Evolutionary conservation across 2,888 invertebrate species (phyloP).

Genomic region (Diogma glabrata): DNA sequence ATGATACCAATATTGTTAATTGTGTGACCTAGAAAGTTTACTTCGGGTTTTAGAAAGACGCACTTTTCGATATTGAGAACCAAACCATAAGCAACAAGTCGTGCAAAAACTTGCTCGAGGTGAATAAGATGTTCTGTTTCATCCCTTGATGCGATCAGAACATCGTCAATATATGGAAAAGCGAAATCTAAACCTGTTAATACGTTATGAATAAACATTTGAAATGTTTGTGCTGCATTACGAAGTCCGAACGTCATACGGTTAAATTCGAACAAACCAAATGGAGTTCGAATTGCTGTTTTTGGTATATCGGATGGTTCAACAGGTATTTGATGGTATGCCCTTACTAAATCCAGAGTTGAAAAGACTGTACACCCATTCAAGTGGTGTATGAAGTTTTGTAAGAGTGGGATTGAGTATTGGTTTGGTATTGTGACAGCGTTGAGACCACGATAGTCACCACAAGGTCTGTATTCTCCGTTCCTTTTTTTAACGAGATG

Average conservation of each 20-base stretch:
- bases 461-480: too few relatives aligned
- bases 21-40: neutral
- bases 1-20: neutral
- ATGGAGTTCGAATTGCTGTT: slow-evolving; percentile 27
- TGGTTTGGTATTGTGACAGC: too few relatives aligned
- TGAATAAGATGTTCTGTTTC: slow-evolving; percentile 2
- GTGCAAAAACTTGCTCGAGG: neutral
- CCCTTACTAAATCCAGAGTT: neutral
- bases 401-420: too few relatives aligned
- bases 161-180: slow-evolving; percentile 8
- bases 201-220: slow-evolving; percentile 1
- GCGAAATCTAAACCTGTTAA: neutral
- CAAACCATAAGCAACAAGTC: neutral
- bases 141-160: slow-evolving; percentile 1
- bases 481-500: too few relatives aligned
- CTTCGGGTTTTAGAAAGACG: neutral
- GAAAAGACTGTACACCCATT: too few relatives aligned
- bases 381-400: too few relatives aligned
- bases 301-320: slow-evolving; percentile 20
- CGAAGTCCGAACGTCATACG: slow-evolving; percentile 27
- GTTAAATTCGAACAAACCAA: slow-evolving; percentile 26
- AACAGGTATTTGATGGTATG: slow-evolving; percentile 27
- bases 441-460: too few relatives aligned
- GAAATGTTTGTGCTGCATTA: slow-evolving; percentile 9
- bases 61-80: neutral